Conservation (phyloP, 2,113 vertebrate genomes). For the Notechis scutatus region DNA sequence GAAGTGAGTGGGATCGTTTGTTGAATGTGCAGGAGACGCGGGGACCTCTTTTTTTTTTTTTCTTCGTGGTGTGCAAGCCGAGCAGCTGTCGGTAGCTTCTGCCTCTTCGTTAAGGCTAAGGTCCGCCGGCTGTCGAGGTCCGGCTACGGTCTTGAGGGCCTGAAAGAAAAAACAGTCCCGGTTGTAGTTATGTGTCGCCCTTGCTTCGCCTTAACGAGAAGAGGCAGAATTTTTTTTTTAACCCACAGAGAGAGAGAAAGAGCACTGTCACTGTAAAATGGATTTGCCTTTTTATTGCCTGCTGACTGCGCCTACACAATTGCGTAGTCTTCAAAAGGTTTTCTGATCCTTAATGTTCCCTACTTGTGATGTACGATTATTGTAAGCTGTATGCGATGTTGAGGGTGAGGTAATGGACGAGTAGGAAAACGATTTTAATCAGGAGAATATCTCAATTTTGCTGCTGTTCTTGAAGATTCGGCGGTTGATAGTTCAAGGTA, state of each 20-base stretch:
- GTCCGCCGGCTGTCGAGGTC: neutral
- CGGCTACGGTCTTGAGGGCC: neutral
- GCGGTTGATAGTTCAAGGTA: neutral
- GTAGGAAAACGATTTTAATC: neutral
- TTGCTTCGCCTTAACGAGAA: neutral
- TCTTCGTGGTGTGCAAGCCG: neutral
- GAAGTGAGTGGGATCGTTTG: neutral
- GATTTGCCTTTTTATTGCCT: neutral
- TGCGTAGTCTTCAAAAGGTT: neutral
- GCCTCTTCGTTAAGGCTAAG: neutral
- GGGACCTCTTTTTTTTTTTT: rapidly evolving
- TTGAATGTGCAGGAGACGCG: neutral
- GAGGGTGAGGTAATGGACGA: neutral
- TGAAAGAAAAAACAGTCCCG: neutral
- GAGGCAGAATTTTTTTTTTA: neutral
- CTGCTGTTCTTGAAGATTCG: neutral
- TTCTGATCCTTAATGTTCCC: neutral
- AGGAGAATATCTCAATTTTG: neutral
- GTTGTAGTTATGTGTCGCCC: neutral
- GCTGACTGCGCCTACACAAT: neutral
- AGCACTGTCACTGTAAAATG: neutral
- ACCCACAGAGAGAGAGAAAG: neutral
- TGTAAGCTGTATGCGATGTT: neutral
- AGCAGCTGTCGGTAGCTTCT: neutral
- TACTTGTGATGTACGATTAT: neutral